Conservation (phyloP, 2,797 vertebrate genomes). For the Enteromius afrohamiltoni region DNA sequence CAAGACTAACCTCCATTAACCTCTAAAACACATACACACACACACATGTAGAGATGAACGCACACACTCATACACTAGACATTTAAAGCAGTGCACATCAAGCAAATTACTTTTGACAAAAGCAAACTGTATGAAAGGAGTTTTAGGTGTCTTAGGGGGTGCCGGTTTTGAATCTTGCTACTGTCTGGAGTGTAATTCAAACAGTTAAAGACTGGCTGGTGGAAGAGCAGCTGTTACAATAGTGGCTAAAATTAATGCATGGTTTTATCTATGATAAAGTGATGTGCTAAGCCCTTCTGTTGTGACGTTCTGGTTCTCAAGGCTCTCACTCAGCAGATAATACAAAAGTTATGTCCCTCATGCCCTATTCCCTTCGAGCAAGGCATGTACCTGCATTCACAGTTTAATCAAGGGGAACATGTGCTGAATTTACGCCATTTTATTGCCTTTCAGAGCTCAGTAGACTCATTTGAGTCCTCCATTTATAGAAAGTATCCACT, state of each 20-base stretch:
- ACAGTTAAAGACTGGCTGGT: neutral
- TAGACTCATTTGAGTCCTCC: neutral
- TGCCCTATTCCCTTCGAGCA: neutral
- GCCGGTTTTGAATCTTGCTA: neutral
- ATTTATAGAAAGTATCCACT: neutral
- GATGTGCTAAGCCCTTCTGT: conserved; percentile 4
- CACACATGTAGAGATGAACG: neutral
- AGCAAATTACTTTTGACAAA: conserved; percentile 25
- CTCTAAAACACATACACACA: conserved; percentile 26
- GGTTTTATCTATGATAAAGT: conserved; percentile 6
- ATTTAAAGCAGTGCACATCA: conserved; percentile 4
- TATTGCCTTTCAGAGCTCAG: neutral
- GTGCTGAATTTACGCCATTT: conserved; percentile 2
- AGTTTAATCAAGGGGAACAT: conserved; percentile 6
- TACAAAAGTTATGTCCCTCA: neutral
- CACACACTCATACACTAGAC: conserved; percentile 7
- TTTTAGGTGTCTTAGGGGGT: neutral
- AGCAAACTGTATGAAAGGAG: conserved; percentile 9
- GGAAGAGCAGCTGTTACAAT: conserved; percentile 6
- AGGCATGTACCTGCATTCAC: neutral
- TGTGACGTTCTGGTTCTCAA: conserved; percentile 5
- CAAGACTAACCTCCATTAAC: conserved; percentile 51
- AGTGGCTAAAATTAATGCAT: conserved; percentile 6
- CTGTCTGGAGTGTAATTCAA: conserved; percentile 16
- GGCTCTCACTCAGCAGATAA: neutral